phyloP scores from a whole-genome alignment of 1,140 invertebrate species.

The Coptotermes formosanus region DNA sequence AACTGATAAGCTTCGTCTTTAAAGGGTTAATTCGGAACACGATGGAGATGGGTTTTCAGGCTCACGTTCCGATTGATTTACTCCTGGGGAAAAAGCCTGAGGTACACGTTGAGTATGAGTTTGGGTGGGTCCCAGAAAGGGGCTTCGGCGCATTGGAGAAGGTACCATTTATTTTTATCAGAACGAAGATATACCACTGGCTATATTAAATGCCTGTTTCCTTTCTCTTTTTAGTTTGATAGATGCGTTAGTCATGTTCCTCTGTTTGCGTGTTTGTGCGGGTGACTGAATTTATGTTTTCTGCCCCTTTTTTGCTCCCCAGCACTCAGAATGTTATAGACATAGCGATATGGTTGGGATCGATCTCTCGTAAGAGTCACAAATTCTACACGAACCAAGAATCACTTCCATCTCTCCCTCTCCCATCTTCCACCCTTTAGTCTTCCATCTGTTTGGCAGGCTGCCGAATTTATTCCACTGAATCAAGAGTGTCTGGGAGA shows the following conservation, averaged over 20 bases:
- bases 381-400: slow-evolving; percentile 5
- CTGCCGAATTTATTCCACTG: background rate
- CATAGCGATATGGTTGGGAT: background rate
- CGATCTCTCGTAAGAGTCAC: background rate
- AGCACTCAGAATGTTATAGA: background rate
- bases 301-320: background rate
- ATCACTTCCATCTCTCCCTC: background rate
- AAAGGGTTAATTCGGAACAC: no score
- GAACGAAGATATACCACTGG: background rate
- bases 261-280: background rate
- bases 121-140: no score
- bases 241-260: background rate
- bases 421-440: background rate
- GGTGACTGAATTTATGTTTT: background rate
- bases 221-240: background rate
- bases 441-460: background rate
- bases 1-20: no score
- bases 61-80: no score
- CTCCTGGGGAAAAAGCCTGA: no score
- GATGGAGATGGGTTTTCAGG: no score
- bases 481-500: background rate
- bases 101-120: no score
- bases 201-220: background rate
- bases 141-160: no score
- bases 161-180: background rate